A percentile compares a stretch with the other conserved stretches of the same genome.
phyloP scores from a whole-genome alignment of 2,888 invertebrate genomes.

The Yponomeuta malinellus region DNA sequence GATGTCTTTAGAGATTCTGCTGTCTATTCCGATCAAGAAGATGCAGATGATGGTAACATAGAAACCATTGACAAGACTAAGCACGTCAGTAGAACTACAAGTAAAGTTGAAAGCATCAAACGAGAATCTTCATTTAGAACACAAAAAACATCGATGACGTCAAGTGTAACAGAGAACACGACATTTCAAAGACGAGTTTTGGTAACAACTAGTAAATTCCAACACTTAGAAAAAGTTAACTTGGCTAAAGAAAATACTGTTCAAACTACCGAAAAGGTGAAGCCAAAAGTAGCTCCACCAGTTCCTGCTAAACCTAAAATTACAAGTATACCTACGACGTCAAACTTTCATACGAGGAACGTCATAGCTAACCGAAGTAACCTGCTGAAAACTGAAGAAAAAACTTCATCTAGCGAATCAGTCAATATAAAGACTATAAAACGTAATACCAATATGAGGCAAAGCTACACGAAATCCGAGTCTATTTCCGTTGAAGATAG shows the following conservation, averaged over 20 bases:
- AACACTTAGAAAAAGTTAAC: conserved; percentile 27
- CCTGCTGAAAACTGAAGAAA: conserved; percentile 36
- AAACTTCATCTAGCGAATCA: conserved; percentile 45
- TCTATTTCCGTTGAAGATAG: conserved; percentile 38
- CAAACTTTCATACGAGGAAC: conserved; percentile 32
- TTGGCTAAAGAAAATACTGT: conserved; percentile 24
- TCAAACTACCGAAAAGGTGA: conserved; percentile 42
- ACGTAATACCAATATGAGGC: conserved; percentile 34
- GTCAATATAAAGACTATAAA: conserved; percentile 48
- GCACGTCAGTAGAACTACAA: conserved; percentile 36
- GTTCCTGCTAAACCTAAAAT: conserved; percentile 79
- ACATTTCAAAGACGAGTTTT: conserved; percentile 35
- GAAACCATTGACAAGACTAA: conserved; percentile 31
- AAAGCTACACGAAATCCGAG: conserved; percentile 38
- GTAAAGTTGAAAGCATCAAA: conserved; percentile 48
- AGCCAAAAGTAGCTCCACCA: conserved; percentile 77
- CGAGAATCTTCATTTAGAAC: conserved; percentile 47
- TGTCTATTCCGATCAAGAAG: conserved; percentile 87
- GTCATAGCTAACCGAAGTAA: conserved; percentile 27
- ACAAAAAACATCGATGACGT: conserved; percentile 38
- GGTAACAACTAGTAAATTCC: conserved; percentile 36
- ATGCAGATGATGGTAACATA: conserved; percentile 48
- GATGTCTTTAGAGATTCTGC: conserved; percentile 88
- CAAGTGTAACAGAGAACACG: conserved; percentile 38
- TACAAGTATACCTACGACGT: conserved; percentile 37